phyloP scores from a whole-genome alignment of 2,888 invertebrate genomes.

The Pteria penguin region DNA sequence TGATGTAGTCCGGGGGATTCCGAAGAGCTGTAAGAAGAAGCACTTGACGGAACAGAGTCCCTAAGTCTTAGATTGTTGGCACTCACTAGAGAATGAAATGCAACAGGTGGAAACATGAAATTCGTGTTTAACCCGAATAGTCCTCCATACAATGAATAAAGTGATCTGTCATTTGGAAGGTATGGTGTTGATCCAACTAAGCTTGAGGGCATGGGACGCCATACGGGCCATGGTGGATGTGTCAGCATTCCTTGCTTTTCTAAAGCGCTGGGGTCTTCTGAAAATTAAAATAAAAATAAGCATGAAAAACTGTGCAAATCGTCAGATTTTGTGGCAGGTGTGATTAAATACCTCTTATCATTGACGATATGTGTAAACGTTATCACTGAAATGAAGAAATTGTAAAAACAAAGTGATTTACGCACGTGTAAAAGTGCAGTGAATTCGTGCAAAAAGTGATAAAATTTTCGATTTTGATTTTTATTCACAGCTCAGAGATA shows the following conservation, averaged over 20 bases:
- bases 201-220: constrained; percentile 67
- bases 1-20: constrained; percentile 52
- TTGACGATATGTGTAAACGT: not conserved
- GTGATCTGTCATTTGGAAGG: constrained; percentile 56
- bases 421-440: not conserved
- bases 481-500: not conserved
- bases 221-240: constrained; percentile 64
- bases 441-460: not conserved
- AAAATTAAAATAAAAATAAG: constrained; percentile 42
- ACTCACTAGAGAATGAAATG: constrained; percentile 58
- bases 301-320: too few species aligned
- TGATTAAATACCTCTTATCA: not conserved
- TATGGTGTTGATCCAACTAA: constrained; percentile 53
- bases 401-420: not conserved
- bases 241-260: constrained; percentile 65
- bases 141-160: constrained; percentile 68
- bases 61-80: constrained; percentile 56
- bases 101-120: constrained; percentile 61
- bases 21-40: constrained; percentile 47
- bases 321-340: too few species aligned
- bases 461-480: not conserved
- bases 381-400: not conserved
- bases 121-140: constrained; percentile 66
- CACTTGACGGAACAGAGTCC: constrained; percentile 52
- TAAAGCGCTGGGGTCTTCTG: constrained; percentile 62